A percentile compares a stretch with the other conserved stretches of the same genome.
phyloP scores from a whole-genome alignment of 2,888 invertebrate genomes.

The Philereme vetulata region DNA sequence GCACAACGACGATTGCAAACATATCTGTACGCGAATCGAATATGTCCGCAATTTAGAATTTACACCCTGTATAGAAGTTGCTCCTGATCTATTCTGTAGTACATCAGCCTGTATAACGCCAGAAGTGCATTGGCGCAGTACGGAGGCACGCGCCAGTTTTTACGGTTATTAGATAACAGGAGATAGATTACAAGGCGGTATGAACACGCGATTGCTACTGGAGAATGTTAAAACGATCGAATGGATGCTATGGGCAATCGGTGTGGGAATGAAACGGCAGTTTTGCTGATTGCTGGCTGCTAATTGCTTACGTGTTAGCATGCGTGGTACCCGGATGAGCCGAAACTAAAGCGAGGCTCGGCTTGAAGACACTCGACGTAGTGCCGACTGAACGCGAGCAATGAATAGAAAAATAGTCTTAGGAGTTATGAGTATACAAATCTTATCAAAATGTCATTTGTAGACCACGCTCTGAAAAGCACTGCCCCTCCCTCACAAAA shows the following conservation, averaged over 20 bases:
- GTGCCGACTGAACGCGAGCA: too few relatives aligned
- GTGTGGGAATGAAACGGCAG: neutral
- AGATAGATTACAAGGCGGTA: slow-evolving; percentile 57
- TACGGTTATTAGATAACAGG: slow-evolving; percentile 64
- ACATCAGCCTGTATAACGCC: slow-evolving; percentile 3
- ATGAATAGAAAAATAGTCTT: too few relatives aligned
- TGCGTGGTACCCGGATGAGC: neutral
- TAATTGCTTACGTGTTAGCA: neutral
- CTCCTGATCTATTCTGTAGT: neutral
- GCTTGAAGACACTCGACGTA: too few relatives aligned
- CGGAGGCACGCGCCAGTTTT: slow-evolving; percentile 51
- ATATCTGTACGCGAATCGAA: too few relatives aligned
- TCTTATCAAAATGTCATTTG: too few relatives aligned
- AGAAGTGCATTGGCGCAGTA: slow-evolving; percentile 9
- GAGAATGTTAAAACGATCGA: slow-evolving; percentile 24
- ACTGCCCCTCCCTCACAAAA: too few relatives aligned
- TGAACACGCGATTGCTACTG: slow-evolving; percentile 40
- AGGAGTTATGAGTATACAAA: too few relatives aligned
- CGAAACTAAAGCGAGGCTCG: too few relatives aligned
- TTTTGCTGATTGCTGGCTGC: too few relatives aligned
- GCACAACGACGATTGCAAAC: too few relatives aligned
- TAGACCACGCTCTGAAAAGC: too few relatives aligned
- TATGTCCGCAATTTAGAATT: too few relatives aligned
- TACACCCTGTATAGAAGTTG: neutral
- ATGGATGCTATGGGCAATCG: slow-evolving; percentile 14